Evolutionary conservation across 2,888 invertebrate species (phyloP).

Genomic region (Dryococelus australis): DNA sequence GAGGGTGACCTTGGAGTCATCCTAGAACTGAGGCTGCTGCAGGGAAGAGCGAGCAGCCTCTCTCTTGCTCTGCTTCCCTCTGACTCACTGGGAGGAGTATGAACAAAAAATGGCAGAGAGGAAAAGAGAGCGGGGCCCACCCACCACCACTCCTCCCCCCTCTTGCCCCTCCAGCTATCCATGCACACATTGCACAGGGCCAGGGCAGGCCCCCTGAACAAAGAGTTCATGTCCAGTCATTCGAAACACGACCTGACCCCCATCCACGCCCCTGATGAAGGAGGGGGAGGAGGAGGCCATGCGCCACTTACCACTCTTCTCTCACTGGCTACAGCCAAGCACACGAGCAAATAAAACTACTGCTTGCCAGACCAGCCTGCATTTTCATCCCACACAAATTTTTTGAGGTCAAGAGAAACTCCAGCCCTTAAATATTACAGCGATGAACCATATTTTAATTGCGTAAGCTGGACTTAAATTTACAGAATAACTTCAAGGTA

Average conservation of each 20-base stretch:
- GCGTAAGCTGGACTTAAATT: too few species aligned
- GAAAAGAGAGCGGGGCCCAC: background rate
- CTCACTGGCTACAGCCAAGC: background rate
- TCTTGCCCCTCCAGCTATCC: background rate
- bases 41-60: background rate
- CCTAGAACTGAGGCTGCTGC: background rate
- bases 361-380: background rate
- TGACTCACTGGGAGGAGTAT: background rate
- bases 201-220: background rate
- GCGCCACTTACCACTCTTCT: background rate
- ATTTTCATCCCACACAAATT: constrained; percentile 3
- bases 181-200: background rate
- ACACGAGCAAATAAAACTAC: background rate
- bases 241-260: constrained; percentile 11
- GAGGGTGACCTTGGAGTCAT: constrained; percentile 11
- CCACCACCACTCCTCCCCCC: background rate
- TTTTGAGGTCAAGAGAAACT: background rate
- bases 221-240: constrained; percentile 8
- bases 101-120: constrained; percentile 7
- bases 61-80: constrained; percentile 10
- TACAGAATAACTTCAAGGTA: too few species aligned
- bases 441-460: background rate
- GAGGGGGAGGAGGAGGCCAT: background rate
- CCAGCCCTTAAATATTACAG: background rate
- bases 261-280: background rate